Percentiles rank a stretch among this genome's conserved stretches.
These are phyloP conservation scores for Dichetophora obliterata DNA, from an alignment of 2,888 invertebrate species.

Conservation along the genomic window DNA sequence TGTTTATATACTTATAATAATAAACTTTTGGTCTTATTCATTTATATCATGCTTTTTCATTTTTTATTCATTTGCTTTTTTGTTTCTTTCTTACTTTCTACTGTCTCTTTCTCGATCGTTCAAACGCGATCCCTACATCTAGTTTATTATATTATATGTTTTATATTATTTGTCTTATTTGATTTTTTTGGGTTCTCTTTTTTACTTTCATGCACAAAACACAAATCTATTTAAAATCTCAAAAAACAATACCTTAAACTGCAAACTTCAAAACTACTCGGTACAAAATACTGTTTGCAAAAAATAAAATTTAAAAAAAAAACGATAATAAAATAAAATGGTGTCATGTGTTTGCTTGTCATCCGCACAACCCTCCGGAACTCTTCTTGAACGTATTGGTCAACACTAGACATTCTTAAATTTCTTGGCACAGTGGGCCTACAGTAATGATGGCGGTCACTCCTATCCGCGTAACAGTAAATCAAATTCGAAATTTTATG, in stretches of 20 bases:
- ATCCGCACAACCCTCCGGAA: not conserved
- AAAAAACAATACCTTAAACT: constrained; percentile 46
- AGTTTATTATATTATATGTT: constrained; percentile 47
- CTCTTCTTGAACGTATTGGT: not conserved
- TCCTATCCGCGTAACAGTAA: constrained; percentile 65
- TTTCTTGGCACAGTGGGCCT: constrained; percentile 66
- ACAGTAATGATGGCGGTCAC: constrained; percentile 58
- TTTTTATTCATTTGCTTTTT: constrained; percentile 44
- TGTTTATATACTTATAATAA: no score
- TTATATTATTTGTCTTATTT: constrained; percentile 55
- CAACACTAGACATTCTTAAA: constrained; percentile 63
- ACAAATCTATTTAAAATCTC: constrained; percentile 46
- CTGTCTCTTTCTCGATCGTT: constrained; percentile 26
- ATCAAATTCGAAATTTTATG: constrained; percentile 69
- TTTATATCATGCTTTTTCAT: constrained; percentile 51
- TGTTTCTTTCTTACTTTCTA: constrained; percentile 31
- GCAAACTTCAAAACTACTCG: constrained; percentile 41
- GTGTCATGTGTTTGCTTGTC: constrained; percentile 31
- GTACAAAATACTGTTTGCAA: constrained; percentile 36
- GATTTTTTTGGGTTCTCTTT: constrained; percentile 59
- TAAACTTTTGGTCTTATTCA: no score
- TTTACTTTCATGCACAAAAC: constrained; percentile 64
- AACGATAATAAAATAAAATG: constrained; percentile 36
- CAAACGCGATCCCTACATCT: constrained; percentile 19
- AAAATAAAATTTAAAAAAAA: constrained; percentile 38